Evolutionary conservation across 2,888 invertebrate genomes (phyloP), one percentile per base, ranked within the genome.

Genomic region (Osedax frankpressi): DNA sequence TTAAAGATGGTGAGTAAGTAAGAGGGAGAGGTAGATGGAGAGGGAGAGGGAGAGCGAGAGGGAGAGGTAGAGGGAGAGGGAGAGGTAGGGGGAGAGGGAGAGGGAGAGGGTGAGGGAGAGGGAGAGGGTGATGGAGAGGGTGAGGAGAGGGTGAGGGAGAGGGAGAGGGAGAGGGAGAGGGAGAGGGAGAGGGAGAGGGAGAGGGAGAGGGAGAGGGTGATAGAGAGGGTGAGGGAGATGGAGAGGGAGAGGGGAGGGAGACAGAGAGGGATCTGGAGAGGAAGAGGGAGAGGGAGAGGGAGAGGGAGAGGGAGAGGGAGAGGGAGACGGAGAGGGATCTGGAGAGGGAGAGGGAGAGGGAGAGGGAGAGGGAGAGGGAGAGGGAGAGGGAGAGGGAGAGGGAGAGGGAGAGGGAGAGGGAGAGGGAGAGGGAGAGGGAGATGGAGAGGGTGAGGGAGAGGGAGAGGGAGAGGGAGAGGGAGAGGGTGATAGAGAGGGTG

Each of bases 1-100:
- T 74, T 65, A n/a, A 78, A 81, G 77, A 14, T 77, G 77, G 24
- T 71, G 62, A 73, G 24, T n/a, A 6, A 73, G n/a, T n/a, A n/a
- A n/a, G n/a, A n/a, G n/a, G n/a, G n/a, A n/a, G n/a, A n/a, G n/a
- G n/a, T n/a, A n/a, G n/a, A n/a, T n/a, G n/a, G n/a, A n/a, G n/a
- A n/a, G n/a, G n/a, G n/a, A n/a, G n/a, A n/a, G n/a, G n/a, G n/a
- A n/a, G n/a, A n/a, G n/a, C n/a, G n/a, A n/a, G n/a, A n/a, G n/a
- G n/a, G 74, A 1, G 82, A 80, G 81, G n/a, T n/a, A n/a, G n/a
- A n/a, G n/a, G n/a, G n/a, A n/a, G n/a, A n/a, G n/a, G n/a, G n/a
- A n/a, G n/a, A n/a, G n/a, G n/a, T n/a, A n/a, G n/a, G n/a, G n/a
- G n/a, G n/a, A n/a, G n/a, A n/a, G n/a, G n/a, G n/a, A n/a, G n/a